Evolutionary conservation across 2,797 vertebrate genomes (phyloP), one percentile per base, ranked within the genome.

Genomic region (Cossypha polioptera): DNA sequence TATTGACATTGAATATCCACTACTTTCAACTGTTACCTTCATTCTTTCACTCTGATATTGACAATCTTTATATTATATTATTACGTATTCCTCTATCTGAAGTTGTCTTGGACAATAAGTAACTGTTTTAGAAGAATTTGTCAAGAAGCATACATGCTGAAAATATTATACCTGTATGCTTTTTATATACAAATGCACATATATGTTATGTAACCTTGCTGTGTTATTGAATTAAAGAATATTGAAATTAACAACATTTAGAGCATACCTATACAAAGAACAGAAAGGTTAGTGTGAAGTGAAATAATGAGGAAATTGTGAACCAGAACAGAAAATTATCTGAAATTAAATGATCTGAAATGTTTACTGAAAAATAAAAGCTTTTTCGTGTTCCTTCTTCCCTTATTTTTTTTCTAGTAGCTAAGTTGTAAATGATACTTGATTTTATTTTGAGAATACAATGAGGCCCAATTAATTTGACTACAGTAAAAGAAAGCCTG

Each of bases 211-310:
- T 22, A 66, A 40, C 1, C 16, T n/a, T 81, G 17, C 31, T 79
- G 28, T 84, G 35, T 57, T 96, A 91, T 84, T 93, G 94, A 83
- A 79, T 86, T 96, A 88, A 97, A 96, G 96, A 96, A 77, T 71
- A 91, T 93, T 92, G 95, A 93, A 96, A 93, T 68, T 91, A 93
- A 86, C 36, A 96, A 72, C 71, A 93, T 48, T 91, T 81, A 90
- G 67, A 78, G 40, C 57, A 88, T 84, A 83, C 57, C 38, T 91
- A 67, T 88, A 86, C n/a, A 87, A 91, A 43, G 48, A 92, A 77
- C 40, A 80, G 82, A 63, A 59, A 93, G 43, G 50, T 94, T 95
- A 84, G 59, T 75, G 76, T 94, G 86, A 92, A 96, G 72, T 91
- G 38, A 92, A 85, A 66, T 94, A 61, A 42, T 76, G 93, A 96